Evolutionary conservation across 2,888 invertebrate genomes (phyloP), one percentile per base, ranked within the genome.

Genomic region (Apotomis betuletana): DNA sequence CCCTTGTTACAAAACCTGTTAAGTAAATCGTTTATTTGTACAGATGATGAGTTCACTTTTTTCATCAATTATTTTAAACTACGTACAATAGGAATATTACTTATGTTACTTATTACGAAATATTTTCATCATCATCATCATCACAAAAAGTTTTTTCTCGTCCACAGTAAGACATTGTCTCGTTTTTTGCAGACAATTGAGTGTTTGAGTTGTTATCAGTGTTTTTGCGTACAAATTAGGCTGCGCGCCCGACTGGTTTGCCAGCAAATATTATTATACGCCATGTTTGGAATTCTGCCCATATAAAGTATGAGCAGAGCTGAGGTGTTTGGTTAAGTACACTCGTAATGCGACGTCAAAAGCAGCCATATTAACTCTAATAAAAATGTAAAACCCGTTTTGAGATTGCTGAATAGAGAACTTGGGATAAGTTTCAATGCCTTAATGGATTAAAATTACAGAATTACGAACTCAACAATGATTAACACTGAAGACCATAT

Each of bases 151-250:
- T 70, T 64, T 61, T 41, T 4, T 46, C 54, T 27, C 62, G 46
- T 49, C 57, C 63, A 12, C 70, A 59, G 58, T 59, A 38, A 67
- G 65, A 41, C 70, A 58, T 69, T 57, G 68, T 58, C 67, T 59
- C 5, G 68, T 68, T 68, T 72, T 65, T 72, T 68, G 36, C 51
- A 12, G 44, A 60, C 70, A 60, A 67, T 58, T 52, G 15, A 59
- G 72, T 63, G 58, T 72, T 72, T 67, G 63, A 58, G 54, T 63
- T 71, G 71, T 72, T 72, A 72, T 72, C 72, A 67, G 67, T 58
- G 54, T 67, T 71, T 72, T 72, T 68, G 58, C 36, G n/a, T 13
- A 64, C 72, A 52, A 63, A 72, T 68, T 68, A 62, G 62, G 58
- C 58, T 60, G n/a, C 60, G n/a, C 44, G 59, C 2, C 38, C 36